Evolutionary conservation across 1,140 invertebrate genomes (phyloP).

Genomic region (Philotrypesis tridentata): DNA sequence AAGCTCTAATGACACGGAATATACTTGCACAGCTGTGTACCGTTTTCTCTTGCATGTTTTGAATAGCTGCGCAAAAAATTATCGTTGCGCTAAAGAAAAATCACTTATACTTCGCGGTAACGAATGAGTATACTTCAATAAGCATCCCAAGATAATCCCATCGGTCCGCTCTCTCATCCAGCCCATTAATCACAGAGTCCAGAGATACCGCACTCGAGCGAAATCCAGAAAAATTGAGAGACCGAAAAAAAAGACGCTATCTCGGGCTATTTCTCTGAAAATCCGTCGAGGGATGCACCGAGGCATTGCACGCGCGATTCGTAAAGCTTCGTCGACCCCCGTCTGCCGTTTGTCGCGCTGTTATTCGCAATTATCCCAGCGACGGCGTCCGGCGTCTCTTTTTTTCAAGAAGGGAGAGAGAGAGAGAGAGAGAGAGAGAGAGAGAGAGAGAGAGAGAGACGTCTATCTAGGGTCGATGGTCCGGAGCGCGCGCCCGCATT

Average conservation of each 20-base stretch:
- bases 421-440: constrained; percentile 41
- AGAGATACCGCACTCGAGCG: neutral
- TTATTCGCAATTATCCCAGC: constrained; percentile 74
- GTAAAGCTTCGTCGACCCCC: constrained; percentile 51
- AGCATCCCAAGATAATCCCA: constrained; percentile 1
- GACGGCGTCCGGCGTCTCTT: constrained; percentile 59
- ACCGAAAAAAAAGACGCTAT: neutral
- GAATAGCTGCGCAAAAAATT: too few relatives aligned
- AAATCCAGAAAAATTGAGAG: neutral
- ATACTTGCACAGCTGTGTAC: too few relatives aligned
- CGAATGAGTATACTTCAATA: neutral
- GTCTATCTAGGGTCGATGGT: constrained; percentile 64
- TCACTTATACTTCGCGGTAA: too few relatives aligned
- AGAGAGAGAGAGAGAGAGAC: constrained; percentile 49
- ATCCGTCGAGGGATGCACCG: constrained; percentile 43
- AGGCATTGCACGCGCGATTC: constrained; percentile 46
- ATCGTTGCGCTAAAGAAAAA: neutral
- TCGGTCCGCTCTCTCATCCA: neutral
- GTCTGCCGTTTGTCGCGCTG: constrained; percentile 70
- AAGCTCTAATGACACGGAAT: neutral
- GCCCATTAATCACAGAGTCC: constrained; percentile 29
- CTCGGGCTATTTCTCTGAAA: neutral
- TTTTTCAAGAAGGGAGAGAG: neutral
- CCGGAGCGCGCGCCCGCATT: constrained; percentile 69
- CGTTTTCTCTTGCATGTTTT: too few relatives aligned